phyloP scores from a whole-genome alignment of 1,140 invertebrate genomes.

The Drosophila tani region DNA sequence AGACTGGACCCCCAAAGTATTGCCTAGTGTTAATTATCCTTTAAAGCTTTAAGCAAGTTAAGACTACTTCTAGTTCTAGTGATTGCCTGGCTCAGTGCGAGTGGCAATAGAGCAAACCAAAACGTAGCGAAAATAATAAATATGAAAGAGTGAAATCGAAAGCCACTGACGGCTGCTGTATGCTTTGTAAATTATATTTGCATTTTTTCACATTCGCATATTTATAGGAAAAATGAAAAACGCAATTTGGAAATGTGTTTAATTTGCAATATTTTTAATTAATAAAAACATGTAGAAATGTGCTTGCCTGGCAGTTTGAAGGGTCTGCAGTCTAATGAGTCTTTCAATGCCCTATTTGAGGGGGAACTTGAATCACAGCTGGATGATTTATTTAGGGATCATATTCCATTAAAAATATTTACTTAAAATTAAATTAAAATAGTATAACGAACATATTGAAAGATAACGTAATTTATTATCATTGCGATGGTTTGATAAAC shows the following conservation, averaged over 20 bases:
- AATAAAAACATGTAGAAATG: conserved; percentile 78
- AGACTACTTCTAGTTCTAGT: conserved; percentile 9
- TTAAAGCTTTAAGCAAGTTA: background rate
- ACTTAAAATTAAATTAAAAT: too few relatives aligned
- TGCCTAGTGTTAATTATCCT: conserved; percentile 1
- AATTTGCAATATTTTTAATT: conserved; percentile 78
- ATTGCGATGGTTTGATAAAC: too few relatives aligned
- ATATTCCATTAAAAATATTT: too few relatives aligned
- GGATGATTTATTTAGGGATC: background rate
- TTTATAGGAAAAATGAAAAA: conserved; percentile 61
- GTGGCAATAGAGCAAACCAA: conserved; percentile 15
- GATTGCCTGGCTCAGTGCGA: conserved; percentile 10
- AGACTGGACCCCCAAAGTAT: conserved; percentile 18
- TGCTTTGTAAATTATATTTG: conserved; percentile 72
- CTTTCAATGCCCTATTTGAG: background rate
- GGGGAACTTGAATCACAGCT: background rate
- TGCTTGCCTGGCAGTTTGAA: conserved; percentile 57
- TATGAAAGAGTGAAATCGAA: conserved; percentile 3
- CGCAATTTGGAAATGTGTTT: conserved; percentile 73
- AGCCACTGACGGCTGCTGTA: conserved; percentile 35
- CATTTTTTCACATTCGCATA: conserved; percentile 37
- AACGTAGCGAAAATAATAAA: conserved; percentile 15
- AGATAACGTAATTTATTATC: too few relatives aligned
- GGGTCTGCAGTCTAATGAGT: background rate
- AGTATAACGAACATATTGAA: too few relatives aligned